These are phyloP conservation scores for Peromyscus maniculatus DNA, from an alignment of 2,113 vertebrate genomes.

Conservation along the genomic window DNA sequence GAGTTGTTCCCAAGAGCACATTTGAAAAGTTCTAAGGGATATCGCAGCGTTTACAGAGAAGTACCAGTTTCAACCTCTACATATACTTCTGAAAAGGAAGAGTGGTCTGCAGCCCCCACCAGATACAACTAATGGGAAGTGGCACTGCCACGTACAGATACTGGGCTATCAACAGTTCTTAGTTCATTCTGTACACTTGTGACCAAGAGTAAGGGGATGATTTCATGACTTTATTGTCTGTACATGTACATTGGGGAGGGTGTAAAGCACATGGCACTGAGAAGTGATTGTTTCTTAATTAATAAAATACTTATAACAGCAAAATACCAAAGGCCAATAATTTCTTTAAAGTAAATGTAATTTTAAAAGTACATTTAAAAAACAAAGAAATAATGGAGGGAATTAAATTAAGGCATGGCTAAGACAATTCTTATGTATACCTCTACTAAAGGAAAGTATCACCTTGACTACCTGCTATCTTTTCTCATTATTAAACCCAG, in stretches of 20 bases:
- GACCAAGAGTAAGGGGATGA: neutral
- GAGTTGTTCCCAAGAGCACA: neutral
- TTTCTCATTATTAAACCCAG: neutral
- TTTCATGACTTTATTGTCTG: neutral
- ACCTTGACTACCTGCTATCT: too few relatives aligned
- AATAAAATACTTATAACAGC: conserved; percentile 19
- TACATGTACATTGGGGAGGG: neutral
- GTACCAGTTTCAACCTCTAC: neutral
- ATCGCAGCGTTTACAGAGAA: neutral
- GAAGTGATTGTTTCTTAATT: conserved; percentile 26
- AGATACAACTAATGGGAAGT: neutral
- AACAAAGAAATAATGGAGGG: neutral
- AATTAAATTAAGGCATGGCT: neutral
- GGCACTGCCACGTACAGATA: neutral
- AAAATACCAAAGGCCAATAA: neutral
- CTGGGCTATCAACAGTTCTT: neutral
- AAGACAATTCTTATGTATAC: neutral
- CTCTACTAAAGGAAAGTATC: neutral
- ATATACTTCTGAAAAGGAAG: neutral
- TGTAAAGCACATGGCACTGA: neutral
- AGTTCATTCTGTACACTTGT: neutral
- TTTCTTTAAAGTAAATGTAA: neutral
- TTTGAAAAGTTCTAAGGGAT: neutral
- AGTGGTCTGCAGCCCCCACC: rapidly evolving
- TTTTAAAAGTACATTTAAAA: neutral